phyloP scores from a whole-genome alignment of 2,113 vertebrate species.

The Hemiscyllium ocellatum region DNA sequence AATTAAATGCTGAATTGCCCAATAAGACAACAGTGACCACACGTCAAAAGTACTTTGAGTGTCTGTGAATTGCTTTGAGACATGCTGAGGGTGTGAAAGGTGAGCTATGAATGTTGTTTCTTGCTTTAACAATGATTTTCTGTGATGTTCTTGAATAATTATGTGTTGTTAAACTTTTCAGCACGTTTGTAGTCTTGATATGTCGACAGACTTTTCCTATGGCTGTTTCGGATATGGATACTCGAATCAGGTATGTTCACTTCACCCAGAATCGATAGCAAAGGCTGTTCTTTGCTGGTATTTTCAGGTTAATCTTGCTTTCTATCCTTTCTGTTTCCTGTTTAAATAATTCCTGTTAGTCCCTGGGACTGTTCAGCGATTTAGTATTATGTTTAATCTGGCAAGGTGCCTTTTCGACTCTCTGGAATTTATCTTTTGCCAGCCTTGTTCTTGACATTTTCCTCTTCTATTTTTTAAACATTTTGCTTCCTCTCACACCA shows the following conservation, averaged over 20 bases:
- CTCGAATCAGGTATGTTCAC: constrained; percentile 18
- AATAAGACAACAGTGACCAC: not conserved
- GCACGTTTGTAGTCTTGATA: constrained; percentile 5
- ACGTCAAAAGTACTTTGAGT: not conserved
- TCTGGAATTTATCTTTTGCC: not conserved
- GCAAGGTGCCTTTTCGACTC: not conserved
- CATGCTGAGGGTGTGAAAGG: not conserved
- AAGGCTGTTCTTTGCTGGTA: not conserved
- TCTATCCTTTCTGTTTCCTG: not conserved
- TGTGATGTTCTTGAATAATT: not conserved
- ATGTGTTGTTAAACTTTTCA: constrained; percentile 8
- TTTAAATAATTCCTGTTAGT: not conserved
- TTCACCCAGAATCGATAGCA: not conserved
- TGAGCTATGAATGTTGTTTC: not conserved
- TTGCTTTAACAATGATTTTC: not conserved
- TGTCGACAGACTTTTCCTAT: constrained; percentile 21
- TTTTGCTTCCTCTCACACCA: not conserved
- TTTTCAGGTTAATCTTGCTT: not conserved
- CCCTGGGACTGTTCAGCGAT: not conserved
- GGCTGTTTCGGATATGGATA: constrained; percentile 24
- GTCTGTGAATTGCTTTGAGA: not conserved
- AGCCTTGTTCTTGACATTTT: not conserved
- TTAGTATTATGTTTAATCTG: not conserved
- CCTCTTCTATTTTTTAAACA: not conserved
- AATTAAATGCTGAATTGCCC: not conserved